phyloP scores from a whole-genome alignment of 2,113 vertebrate species.

The Thomomys bottae region DNA sequence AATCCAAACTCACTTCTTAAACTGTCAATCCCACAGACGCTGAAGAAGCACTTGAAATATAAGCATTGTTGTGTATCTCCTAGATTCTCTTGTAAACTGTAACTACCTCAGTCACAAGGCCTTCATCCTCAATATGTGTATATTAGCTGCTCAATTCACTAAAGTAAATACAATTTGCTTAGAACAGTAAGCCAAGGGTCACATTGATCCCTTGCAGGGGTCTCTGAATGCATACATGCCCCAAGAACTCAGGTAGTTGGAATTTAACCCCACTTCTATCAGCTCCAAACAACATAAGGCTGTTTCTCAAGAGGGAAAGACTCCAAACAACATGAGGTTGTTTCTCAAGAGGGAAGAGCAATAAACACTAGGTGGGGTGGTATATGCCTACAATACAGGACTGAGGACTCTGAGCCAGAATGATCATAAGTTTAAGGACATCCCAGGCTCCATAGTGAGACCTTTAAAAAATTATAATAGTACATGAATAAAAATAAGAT shows the following conservation, averaged over 20 bases:
- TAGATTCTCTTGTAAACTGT: not conserved
- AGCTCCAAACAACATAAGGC: not conserved
- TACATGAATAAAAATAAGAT: no score
- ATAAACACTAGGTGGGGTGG: no score
- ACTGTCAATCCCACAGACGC: not conserved
- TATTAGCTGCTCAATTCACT: not conserved
- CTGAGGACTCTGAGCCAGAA: no score
- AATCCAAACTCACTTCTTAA: not conserved
- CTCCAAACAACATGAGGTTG: not conserved
- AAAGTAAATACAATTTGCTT: not conserved
- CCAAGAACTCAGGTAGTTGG: not conserved
- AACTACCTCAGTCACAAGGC: not conserved
- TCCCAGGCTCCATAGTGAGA: no score
- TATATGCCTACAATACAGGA: no score
- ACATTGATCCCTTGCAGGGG: not conserved
- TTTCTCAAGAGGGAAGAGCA: not conserved
- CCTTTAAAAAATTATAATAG: not conserved
- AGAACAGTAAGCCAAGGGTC: not conserved
- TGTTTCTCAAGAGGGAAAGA: constrained; percentile 3
- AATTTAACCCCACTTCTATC: not conserved
- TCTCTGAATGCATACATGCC: not conserved
- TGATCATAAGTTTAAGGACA: no score
- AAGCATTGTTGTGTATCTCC: not conserved
- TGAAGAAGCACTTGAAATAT: not conserved
- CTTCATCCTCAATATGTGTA: not conserved